Percentiles rank a stretch among this genome's conserved stretches.
Evolutionary conservation across 1,140 invertebrate genomes (phyloP).

Genomic region (Euura saliciscinereae): DNA sequence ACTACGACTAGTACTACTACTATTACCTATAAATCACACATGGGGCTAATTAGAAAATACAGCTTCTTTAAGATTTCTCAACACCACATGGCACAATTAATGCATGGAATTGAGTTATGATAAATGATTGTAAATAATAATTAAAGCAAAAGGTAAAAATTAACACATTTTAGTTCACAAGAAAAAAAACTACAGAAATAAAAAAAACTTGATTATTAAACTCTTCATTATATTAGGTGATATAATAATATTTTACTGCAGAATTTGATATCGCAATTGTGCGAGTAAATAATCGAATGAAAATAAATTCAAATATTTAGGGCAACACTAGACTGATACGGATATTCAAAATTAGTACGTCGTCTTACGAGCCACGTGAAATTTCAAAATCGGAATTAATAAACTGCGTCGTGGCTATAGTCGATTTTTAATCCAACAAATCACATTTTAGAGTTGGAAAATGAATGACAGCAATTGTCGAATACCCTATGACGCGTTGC

Average conservation of each 20-base stretch:
- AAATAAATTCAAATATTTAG: background rate
- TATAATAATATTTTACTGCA: background rate
- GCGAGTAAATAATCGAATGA: background rate
- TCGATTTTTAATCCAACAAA: too few relatives aligned
- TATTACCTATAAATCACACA: too few relatives aligned
- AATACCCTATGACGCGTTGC: too few relatives aligned
- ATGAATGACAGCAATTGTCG: too few relatives aligned
- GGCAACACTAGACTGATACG: background rate
- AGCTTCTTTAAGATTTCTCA: conserved; percentile 2
- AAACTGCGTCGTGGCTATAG: background rate
- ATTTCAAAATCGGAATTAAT: background rate
- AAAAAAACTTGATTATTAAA: too few relatives aligned
- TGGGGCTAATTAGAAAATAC: background rate
- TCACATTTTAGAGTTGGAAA: too few relatives aligned
- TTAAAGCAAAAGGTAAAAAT: background rate
- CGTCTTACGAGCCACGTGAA: background rate
- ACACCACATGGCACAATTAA: background rate
- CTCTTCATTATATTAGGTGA: background rate
- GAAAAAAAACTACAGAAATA: too few relatives aligned
- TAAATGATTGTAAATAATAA: conserved; percentile 6
- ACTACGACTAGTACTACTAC: background rate
- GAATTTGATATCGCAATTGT: too few relatives aligned
- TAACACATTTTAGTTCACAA: too few relatives aligned
- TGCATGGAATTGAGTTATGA: conserved; percentile 7
- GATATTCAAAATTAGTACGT: background rate